A percentile compares a stretch with the other conserved stretches of the same genome.
Evolutionary conservation across 2,888 invertebrate genomes (phyloP).

Genomic region (Brenthis ino): DNA sequence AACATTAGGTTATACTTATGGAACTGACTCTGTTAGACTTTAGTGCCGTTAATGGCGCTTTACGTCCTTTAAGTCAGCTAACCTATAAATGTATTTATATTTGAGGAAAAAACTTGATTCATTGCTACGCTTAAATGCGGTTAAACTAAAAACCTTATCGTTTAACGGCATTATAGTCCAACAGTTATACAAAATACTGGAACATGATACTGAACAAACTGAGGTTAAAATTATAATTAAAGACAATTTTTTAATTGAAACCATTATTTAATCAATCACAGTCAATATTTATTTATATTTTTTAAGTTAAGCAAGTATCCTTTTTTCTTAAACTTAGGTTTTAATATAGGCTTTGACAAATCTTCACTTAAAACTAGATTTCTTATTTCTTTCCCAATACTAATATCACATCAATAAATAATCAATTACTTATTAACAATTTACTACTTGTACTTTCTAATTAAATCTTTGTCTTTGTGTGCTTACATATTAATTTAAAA

Average conservation of each 20-base stretch:
- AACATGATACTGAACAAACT: neutral
- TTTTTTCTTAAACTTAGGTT: neutral
- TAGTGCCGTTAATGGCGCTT: slow-evolving; percentile 2
- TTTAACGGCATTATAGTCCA: slow-evolving; percentile 27
- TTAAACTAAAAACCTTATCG: slow-evolving; percentile 23
- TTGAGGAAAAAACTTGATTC: slow-evolving; percentile 3
- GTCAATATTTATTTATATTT: slow-evolving; percentile 8
- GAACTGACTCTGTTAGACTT: neutral
- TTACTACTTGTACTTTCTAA: neutral
- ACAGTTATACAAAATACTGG: neutral
- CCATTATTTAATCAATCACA: slow-evolving; percentile 15
- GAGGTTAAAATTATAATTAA: slow-evolving; percentile 11
- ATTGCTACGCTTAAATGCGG: slow-evolving; percentile 23
- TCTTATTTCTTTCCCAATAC: slow-evolving; percentile 4
- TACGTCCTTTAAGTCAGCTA: neutral
- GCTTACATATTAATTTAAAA: too few species aligned
- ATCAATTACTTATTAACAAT: slow-evolving; percentile 8
- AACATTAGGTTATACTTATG: slow-evolving; percentile 1
- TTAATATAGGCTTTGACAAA: too few species aligned
- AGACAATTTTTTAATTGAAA: slow-evolving; percentile 9
- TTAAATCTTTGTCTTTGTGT: neutral
- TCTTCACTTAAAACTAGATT: too few species aligned
- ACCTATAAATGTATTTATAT: neutral
- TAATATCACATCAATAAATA: slow-evolving; percentile 1
- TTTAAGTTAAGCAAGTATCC: neutral